Evolutionary conservation across 2,113 vertebrate species (phyloP), one percentile per base, ranked within the genome.

Genomic region (Tapirus terrestris): DNA sequence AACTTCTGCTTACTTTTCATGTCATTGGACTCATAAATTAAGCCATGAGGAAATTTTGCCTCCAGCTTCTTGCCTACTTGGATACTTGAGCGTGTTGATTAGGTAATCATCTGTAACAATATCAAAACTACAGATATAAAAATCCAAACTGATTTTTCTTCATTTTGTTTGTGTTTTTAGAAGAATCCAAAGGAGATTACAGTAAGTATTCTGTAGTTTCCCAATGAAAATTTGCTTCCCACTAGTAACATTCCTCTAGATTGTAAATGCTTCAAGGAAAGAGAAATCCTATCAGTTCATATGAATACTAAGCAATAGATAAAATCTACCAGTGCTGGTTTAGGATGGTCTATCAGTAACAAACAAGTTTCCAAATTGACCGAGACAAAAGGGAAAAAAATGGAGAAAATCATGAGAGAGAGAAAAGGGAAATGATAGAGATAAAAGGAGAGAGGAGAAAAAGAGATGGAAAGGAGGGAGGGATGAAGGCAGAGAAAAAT

Each of bases 181-280:
- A 65, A 9, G 23, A 10, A 27, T 82, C 61, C 85, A 89, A 6
- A 83, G 51, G 45, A 83, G 18, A 68, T 45, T 91, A 56, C 63
- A 93, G 89, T 97, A 96, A 96, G 94, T 97, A 91, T 82, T 51
- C 27, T 82, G 53, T 63, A 56, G 13, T 68, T 96, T 77, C 58
- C 96, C 51, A 60, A 92, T 20, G 67, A 89, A 95, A 73, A 29
- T 36, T 48, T 83, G 1, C 12, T 88, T 87, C 45, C n/a, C 1
- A 16, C 56, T 33, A 83, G 11, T 21, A 83, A 67, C 33, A 67
- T 29, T 87, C 73, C 60, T 39, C 67, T 91, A 39, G 70, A 45
- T 36, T 94, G 27, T 31, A 83, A 96, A 58, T 58, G 7, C 29
- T 89, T 76, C 89, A 33, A 83, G 72, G 80, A 45, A 94, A 70